Percentiles rank a stretch among this genome's conserved stretches.
Evolutionary conservation across 2,888 invertebrate species (phyloP).

Genomic region (Sinelater perroti): DNA sequence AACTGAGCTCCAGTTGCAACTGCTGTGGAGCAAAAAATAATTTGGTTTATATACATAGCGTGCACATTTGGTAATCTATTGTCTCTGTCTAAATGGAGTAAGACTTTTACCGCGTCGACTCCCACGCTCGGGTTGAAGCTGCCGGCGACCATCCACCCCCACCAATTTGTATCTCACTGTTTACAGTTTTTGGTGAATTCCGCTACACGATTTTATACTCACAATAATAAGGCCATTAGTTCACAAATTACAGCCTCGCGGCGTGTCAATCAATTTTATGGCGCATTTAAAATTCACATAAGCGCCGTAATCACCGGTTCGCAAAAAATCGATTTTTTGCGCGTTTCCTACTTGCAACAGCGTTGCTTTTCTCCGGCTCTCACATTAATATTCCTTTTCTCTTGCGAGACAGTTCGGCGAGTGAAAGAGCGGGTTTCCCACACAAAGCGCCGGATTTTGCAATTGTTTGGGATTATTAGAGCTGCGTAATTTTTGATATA

Average conservation of each 20-base stretch:
- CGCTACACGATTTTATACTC: too few species aligned
- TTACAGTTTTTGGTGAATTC: too few species aligned
- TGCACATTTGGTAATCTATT: conserved; percentile 58
- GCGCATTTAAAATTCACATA: too few species aligned
- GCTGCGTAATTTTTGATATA: conserved; percentile 21
- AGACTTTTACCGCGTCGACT: conserved; percentile 55
- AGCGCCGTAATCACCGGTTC: too few species aligned
- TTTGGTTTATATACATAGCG: conserved; percentile 57
- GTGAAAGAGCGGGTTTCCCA: conserved; percentile 26
- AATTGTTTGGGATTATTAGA: conserved; percentile 22
- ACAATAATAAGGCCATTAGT: too few species aligned
- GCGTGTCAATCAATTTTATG: too few species aligned
- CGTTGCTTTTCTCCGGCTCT: conserved; percentile 12
- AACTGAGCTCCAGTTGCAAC: conserved; percentile 25
- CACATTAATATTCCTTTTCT: conserved; percentile 31
- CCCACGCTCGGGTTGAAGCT: conserved; percentile 49
- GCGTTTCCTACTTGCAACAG: too few species aligned
- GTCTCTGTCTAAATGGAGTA: conserved; percentile 57
- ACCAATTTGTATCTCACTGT: too few species aligned
- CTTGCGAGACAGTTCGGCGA: conserved; percentile 14
- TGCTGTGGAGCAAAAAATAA: conserved; percentile 51
- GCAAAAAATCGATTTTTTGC: too few species aligned
- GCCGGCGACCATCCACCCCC: background rate
- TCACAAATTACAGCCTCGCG: too few species aligned
- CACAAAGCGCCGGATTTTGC: conserved; percentile 24